These are phyloP conservation scores for Monodelphis domestica DNA, from an alignment of 2,797 vertebrate species.

Conservation along the genomic window DNA sequence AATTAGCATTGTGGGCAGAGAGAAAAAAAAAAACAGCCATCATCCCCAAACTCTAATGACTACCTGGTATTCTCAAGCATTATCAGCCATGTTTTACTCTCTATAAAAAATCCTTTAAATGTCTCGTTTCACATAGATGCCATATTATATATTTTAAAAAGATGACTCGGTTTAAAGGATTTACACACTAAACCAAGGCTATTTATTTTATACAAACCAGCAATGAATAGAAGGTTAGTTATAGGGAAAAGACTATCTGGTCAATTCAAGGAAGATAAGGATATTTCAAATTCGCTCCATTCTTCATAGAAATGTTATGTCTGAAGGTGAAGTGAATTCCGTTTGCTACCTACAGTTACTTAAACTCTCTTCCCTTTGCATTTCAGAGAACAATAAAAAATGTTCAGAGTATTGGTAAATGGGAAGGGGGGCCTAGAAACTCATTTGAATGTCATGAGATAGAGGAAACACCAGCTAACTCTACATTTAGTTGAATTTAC, in stretches of 20 bases:
- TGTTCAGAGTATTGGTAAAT: not conserved
- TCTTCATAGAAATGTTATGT: not conserved
- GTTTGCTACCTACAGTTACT: not conserved
- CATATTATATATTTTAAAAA: not conserved
- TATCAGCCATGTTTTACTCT: not conserved
- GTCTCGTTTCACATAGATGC: not conserved
- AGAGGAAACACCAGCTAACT: not conserved
- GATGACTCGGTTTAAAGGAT: not conserved
- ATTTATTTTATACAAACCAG: not conserved
- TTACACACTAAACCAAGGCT: not conserved
- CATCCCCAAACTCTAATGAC: not conserved
- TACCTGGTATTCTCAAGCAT: not conserved
- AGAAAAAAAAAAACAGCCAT: not conserved
- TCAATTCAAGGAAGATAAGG: not conserved
- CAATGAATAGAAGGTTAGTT: not conserved
- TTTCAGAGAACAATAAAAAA: not conserved
- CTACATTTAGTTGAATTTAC: not conserved
- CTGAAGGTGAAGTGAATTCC: not conserved
- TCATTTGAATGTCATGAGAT: not conserved
- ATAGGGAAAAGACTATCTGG: not conserved
- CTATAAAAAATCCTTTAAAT: not conserved
- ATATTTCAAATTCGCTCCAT: not conserved
- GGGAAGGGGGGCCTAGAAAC: not conserved
- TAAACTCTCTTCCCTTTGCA: not conserved
- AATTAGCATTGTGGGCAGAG: not conserved